Base-by-base conservation (phyloP, 1,140 invertebrate genomes). In the Theocolax elegans region DNA sequence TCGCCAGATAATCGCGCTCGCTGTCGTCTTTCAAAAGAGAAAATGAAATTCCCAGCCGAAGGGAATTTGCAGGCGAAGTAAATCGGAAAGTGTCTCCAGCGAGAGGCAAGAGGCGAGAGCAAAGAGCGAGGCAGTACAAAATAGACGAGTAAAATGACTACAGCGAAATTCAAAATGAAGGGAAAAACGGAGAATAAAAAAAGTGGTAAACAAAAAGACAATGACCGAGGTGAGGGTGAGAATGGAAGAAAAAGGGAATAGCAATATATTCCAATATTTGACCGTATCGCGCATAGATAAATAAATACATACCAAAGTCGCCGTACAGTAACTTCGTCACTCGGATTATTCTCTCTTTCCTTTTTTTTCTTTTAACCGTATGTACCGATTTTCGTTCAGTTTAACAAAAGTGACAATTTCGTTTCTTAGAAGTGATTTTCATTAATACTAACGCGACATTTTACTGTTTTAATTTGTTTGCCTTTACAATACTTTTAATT, bases 261-360 rank as follows among this genome's bases (percentile, higher is more conserved):
- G 25, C 40, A 54, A 74, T 63, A 64, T 74, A 71, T 79, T 64
- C 17, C 48, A 51, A 54, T 54, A 65, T 78, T 74, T 74, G 74
- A 77, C 29, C 17, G 49, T 76, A 74, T 77, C 69, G 42, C 72
- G 73, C 73, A 79, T 78, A 78, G 72, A 79, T 80, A 78, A 79
- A 79, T 80, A 80, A 77, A 80, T 76, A 77, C 74, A 80, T 77
- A 76, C 53, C 74, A 72, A 71, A 75, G 72, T 77, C 65, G 42
- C 29, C 60, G 19, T 53, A 65, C 35, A 63, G 29, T 13, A 13
- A 58, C 48, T 40, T n/a, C 40, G 21, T 65, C 31, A 59, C 13
- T 38, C 25, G 7, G 12, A 19, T 65, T 66, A 35, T 66, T 51
- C 12, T 29, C 40, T 23, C 44, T 51, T 66, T 62, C 38, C 17